Evolutionary conservation across 1,140 invertebrate species (phyloP), one percentile per base, ranked within the genome.

Genomic region (Lepeophtheirus salmonis): DNA sequence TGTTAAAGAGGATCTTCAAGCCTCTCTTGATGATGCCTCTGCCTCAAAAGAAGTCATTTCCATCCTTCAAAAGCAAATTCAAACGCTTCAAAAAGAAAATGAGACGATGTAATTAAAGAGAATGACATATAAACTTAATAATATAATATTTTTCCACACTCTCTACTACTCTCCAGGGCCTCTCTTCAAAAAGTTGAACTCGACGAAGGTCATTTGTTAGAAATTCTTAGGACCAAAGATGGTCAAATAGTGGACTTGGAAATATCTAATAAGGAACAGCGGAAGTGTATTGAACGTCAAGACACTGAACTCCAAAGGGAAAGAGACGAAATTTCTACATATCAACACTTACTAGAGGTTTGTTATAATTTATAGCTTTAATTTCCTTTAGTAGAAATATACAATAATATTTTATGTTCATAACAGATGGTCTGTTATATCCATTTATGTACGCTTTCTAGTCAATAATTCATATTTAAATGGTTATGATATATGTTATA

Each of bases 41-140:
- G 55, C 55, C 21, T 57, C 55, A 13, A 57, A 57, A n/a, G 55
- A 57, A 41, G 55, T 57, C 26, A 57, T 57, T 17, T 17, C 17
- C 26, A 16, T 57, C 26, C 55, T 57, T 2, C 21, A 25, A 30
- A 57, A 57, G 21, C 55, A 57, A 57, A 25, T 57, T 24, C 20
- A 57, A 26, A 25, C 22, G 23, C 26, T 57, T 26, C 55, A 57
- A 41, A 25, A 57, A 21, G 55, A 57, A 18, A 57, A 57, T 23
- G 55, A 57, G n/a, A 57, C 55, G 2, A 24, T 57, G 55, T 57
- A 57, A 57, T 17, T 16, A 54, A 54, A 50, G 20, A 50, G 49
- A 50, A 10, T 50, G 20, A 50, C 49, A 50, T n/a, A n/a, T n/a
- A n/a, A n/a, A n/a, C n/a, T n/a, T n/a, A n/a, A n/a, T n/a, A n/a